Base-by-base conservation (phyloP, 1,140 invertebrate species). In the Calephelis nemesis region DNA sequence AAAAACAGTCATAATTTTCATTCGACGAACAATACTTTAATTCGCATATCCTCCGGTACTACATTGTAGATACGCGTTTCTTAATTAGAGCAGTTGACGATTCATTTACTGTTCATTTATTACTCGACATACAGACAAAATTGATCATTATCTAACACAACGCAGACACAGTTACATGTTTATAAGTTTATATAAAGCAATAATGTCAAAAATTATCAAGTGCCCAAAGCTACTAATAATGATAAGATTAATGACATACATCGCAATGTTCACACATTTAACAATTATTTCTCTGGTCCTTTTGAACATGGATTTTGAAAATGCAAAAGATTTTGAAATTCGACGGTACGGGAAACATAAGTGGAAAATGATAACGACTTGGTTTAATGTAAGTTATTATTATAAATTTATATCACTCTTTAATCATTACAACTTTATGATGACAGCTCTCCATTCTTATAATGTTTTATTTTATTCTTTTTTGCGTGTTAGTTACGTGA, bases 321-420 rank as follows among this genome's bases (percentile, higher is more conserved):
- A 65, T 39, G 72, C 74, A 1, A 65, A 72, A 40, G 78, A 77
- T 49, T 58, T 62, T 12, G 62, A 65, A 15, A 13, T 80, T 12
- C 64, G 63, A 58, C 12, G 62, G 19, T 77, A 77, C 58, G 50
- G 66, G 5, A 72, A 71, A 69, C 48, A 72, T 13, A 75, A 76
- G 60, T 80, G 78, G 78, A 76, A 71, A 72, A 58, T 80, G 11
- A 67, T 80, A 40, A 80, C 78, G n/a, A 71, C 75, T 60, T 77
- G 77, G 77, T 77, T 79, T 67, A 79, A 74, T 70, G 77, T 79
- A 70, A 77, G 77, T 79, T 70, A 39, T 60, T 50, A n/a, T 63
- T 13, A 12, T 5, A 12, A 10, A 58, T 58, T 45, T 11, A 13
- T 30, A 58, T 58, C 52, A 11, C 30, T 30, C 30, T 30, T 30